Percentiles rank a stretch among this genome's conserved stretches.
Conservation (phyloP, 2,888 invertebrate species). For the Cantharis rufa region DNA sequence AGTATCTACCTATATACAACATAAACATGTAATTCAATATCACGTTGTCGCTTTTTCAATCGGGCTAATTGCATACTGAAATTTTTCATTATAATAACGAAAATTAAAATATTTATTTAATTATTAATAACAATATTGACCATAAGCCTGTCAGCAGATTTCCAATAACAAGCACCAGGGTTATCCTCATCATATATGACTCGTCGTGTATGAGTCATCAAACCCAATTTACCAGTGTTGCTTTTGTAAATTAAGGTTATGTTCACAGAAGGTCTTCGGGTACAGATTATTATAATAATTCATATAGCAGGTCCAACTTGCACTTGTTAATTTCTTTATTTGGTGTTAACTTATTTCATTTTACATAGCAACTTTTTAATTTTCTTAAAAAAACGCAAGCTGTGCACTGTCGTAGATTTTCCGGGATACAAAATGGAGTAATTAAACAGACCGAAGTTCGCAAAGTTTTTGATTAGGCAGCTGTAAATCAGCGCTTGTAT, state of each 20-base stretch:
- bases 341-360: background rate
- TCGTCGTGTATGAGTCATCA: too few relatives aligned
- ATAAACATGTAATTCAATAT: background rate
- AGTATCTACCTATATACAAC: background rate
- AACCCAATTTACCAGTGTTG: too few relatives aligned
- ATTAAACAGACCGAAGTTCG: conserved; percentile 36
- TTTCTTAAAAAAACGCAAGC: conserved; percentile 17
- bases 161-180: too few relatives aligned
- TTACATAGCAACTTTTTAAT: background rate
- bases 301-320: background rate
- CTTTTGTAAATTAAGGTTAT: background rate
- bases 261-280: background rate
- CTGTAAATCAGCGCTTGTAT: conserved; percentile 45
- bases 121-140: too few relatives aligned
- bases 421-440: conserved; percentile 21
- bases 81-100: background rate
- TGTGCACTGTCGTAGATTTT: conserved; percentile 21
- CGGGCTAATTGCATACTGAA: background rate
- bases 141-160: too few relatives aligned
- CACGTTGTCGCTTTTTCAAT: background rate
- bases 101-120: too few relatives aligned
- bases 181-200: too few relatives aligned
- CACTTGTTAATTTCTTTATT: background rate
- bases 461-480: conserved; percentile 45
- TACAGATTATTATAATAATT: background rate